phyloP scores from a whole-genome alignment of 2,888 invertebrate genomes.

The Hemistola chrysoprasaria region DNA sequence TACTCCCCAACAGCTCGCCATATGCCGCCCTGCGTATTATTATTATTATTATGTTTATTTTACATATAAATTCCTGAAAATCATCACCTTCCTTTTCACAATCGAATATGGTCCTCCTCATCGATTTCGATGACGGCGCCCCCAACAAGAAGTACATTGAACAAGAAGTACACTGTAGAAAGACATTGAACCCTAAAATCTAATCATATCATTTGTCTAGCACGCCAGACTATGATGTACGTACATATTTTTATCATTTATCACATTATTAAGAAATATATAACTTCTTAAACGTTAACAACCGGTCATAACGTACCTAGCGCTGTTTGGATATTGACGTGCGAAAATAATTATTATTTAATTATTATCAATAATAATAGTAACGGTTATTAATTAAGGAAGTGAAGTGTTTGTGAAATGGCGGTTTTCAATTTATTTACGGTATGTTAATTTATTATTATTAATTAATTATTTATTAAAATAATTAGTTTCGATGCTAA shows the following conservation, averaged over 20 bases:
- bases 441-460: constrained; percentile 14
- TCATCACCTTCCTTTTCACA: no score
- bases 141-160: no score
- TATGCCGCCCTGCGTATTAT: no score
- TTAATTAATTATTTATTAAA: neutral
- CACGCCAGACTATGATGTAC: constrained; percentile 50
- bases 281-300: constrained; percentile 10
- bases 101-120: no score
- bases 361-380: no score
- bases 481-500: no score
- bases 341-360: neutral
- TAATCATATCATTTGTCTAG: constrained; percentile 47
- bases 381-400: neutral
- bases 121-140: no score
- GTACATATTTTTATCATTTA: constrained; percentile 5
- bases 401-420: constrained; percentile 20
- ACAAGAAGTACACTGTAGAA: no score
- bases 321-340: constrained; percentile 4
- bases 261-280: constrained; percentile 5
- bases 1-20: no score
- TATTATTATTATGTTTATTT: no score
- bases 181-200: constrained; percentile 24
- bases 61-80: no score
- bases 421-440: constrained; percentile 20
- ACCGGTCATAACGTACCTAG: constrained; percentile 6